A percentile compares a stretch with the other conserved stretches of the same genome.
Conservation (phyloP, 1,140 invertebrate species). For the Macrobrachium rosenbergii region DNA sequence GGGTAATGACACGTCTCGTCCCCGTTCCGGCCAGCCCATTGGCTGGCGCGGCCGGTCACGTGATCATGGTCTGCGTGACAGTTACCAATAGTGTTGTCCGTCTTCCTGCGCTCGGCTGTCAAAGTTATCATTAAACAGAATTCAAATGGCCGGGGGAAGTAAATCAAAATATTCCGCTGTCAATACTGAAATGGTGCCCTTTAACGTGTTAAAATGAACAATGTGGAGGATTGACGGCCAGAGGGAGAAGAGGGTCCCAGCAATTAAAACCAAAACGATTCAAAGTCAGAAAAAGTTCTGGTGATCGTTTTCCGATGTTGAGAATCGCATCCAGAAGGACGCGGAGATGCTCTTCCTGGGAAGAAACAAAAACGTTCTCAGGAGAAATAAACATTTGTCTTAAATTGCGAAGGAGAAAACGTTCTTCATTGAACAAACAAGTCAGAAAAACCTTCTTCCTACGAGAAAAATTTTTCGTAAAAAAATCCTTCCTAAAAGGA, state of each 20-base stretch:
- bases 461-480: too few relatives aligned
- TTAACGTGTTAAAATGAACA: conserved; percentile 5
- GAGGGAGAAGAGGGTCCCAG: background rate
- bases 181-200: conserved; percentile 13
- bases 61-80: conserved; percentile 55
- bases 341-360: too few relatives aligned
- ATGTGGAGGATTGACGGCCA: background rate
- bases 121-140: conserved; percentile 35
- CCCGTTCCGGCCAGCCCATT: conserved; percentile 43
- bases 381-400: too few relatives aligned
- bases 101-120: conserved; percentile 44
- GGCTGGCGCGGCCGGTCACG: conserved; percentile 52
- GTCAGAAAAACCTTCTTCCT: too few relatives aligned
- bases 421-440: too few relatives aligned
- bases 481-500: too few relatives aligned
- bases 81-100: conserved; percentile 55
- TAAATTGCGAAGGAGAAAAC: too few relatives aligned
- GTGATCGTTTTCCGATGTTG: too few relatives aligned
- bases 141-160: conserved; percentile 37
- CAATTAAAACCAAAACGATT: background rate
- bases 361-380: too few relatives aligned
- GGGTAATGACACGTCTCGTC: conserved; percentile 56
- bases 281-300: too few relatives aligned
- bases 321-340: background rate
- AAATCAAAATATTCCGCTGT: conserved; percentile 34